Evolutionary conservation across 2,888 invertebrate genomes (phyloP).

Genomic region (Tigriopus californicus): DNA sequence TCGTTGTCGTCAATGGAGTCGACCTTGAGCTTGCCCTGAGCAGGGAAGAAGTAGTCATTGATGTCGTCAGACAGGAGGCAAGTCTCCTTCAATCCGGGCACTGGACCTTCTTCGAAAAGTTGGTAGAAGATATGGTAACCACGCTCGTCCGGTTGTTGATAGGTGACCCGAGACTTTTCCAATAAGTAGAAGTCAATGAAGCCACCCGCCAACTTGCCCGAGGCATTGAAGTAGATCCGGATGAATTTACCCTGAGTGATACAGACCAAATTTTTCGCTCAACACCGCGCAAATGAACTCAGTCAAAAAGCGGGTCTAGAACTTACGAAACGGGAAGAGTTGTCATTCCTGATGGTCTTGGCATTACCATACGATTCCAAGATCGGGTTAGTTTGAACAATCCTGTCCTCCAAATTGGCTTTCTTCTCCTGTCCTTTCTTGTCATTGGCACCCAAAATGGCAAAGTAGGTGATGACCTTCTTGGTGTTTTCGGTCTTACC

Average conservation of each 20-base stretch:
- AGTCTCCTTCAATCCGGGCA: constrained; percentile 34
- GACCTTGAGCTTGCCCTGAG: constrained; percentile 82
- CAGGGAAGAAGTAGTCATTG: constrained; percentile 65
- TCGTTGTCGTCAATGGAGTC: constrained; percentile 30
- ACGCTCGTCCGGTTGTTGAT: constrained; percentile 91
- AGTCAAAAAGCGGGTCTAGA: constrained; percentile 18
- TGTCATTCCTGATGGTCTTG: constrained; percentile 99
- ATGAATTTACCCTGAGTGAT: constrained; percentile 98
- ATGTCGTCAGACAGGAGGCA: constrained; percentile 57
- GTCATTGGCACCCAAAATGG: constrained; percentile 20
- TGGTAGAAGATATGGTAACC: constrained; percentile 99
- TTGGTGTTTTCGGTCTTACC: constrained; percentile 25
- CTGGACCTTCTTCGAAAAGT: constrained; percentile 20
- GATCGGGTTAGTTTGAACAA: constrained; percentile 97
- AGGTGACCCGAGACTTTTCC: constrained; percentile 99
- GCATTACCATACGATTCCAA: constrained; percentile 99
- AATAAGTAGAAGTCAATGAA: constrained; percentile 99
- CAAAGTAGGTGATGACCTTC: constrained; percentile 32
- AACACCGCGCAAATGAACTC: constrained; percentile 9
- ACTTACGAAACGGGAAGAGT: constrained; percentile 99
- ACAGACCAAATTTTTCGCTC: constrained; percentile 9
- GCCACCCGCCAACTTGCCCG: constrained; percentile 99
- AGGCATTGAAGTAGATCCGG: constrained; percentile 98
- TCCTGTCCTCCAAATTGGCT: constrained; percentile 95
- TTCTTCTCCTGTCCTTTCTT: constrained; percentile 25